Conservation (phyloP, 1,140 invertebrate species). For the Drosophila burlai region DNA sequence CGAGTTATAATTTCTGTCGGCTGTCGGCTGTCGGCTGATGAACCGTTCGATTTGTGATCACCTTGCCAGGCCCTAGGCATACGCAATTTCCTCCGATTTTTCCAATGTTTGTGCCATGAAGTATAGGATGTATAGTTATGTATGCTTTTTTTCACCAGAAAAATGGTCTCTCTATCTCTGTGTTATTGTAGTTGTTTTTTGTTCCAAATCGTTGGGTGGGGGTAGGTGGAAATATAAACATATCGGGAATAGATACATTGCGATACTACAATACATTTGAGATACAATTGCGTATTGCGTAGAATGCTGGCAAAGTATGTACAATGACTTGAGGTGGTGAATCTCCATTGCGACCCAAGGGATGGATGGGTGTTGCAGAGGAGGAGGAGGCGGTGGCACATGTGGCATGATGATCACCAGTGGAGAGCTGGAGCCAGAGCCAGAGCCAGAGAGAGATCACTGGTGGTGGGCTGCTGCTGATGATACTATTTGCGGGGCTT, state of each 20-base stretch:
- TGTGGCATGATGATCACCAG: conserved; percentile 17
- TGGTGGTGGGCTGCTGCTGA: conserved; percentile 19
- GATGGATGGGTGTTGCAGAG: too few relatives aligned
- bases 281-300: conserved; percentile 67
- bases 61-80: background rate
- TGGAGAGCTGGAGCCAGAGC: background rate
- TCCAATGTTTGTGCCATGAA: conserved; percentile 49
- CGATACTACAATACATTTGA: background rate
- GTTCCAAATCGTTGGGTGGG: conserved; percentile 5
- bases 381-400: conserved; percentile 1
- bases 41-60: conserved; percentile 20
- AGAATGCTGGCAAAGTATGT: conserved; percentile 37
- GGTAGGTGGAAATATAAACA: conserved; percentile 50
- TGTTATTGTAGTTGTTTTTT: conserved; percentile 42
- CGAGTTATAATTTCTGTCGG: conserved; percentile 13
- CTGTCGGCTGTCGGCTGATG: conserved; percentile 25
- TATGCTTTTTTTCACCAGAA: conserved; percentile 57
- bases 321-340: conserved; percentile 72
- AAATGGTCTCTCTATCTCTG: background rate
- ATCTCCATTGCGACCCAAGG: conserved; percentile 7
- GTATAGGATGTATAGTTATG: conserved; percentile 53
- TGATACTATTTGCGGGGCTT: conserved; percentile 57
- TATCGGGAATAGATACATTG: conserved; percentile 45
- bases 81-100: conserved; percentile 34
- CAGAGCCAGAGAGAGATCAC: background rate